Conservation (phyloP, 2,888 invertebrate species). For the Andricus curvator region DNA sequence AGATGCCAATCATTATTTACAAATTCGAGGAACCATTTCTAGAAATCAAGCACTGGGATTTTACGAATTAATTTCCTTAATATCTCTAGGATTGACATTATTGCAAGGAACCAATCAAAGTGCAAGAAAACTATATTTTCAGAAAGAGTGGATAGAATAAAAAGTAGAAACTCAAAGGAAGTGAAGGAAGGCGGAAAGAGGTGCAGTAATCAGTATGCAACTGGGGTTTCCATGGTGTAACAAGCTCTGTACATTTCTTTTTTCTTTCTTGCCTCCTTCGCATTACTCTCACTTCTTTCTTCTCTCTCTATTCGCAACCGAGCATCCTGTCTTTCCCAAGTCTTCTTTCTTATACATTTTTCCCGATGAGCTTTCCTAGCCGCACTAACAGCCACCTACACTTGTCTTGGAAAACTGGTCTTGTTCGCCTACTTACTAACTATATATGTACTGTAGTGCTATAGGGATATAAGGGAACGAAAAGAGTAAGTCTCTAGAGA, state of each 20-base stretch:
- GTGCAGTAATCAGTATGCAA: constrained; percentile 70
- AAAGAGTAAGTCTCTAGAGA: constrained; percentile 24
- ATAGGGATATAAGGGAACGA: neutral
- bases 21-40: too few species aligned
- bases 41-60: too few species aligned
- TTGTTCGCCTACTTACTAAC: constrained; percentile 15
- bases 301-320: constrained; percentile 44
- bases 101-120: constrained; percentile 2
- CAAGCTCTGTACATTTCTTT: constrained; percentile 61
- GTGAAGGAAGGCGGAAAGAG: constrained; percentile 54
- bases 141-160: constrained; percentile 39
- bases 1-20: too few species aligned
- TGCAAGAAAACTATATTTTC: constrained; percentile 1
- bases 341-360: constrained; percentile 13
- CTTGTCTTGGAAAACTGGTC: constrained; percentile 50
- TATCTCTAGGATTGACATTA: neutral
- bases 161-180: constrained; percentile 40
- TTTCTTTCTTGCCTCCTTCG: constrained; percentile 52
- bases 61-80: neutral
- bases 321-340: constrained; percentile 43
- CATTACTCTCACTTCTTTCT: constrained; percentile 44
- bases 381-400: constrained; percentile 54
- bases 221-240: constrained; percentile 64
- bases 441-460: neutral
- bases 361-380: constrained; percentile 39